Evolutionary conservation across 2,797 vertebrate species (phyloP), one percentile per base, ranked within the genome.

Genomic region (Pseudomugil gertrudae): DNA sequence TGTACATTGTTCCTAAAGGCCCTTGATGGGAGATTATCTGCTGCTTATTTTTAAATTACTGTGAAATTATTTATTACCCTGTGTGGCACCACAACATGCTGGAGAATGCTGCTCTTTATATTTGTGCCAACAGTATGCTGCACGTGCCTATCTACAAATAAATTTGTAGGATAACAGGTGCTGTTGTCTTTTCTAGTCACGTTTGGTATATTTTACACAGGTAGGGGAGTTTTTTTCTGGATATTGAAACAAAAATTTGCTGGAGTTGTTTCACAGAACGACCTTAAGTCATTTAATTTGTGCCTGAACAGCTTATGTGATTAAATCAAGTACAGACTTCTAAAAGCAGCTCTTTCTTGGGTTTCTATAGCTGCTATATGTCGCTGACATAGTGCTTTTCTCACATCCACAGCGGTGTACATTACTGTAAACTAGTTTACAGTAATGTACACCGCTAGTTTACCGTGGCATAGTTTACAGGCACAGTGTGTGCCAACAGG

Each of bases 1-100:
- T 57, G 11, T 40, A 26, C 43, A 21, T 23, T 2, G 26, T 23
- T 62, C 27, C 45, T 61, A 26, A 64, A 61, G 1, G 6, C 7
- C 48, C 27, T 40, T n/a, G 24, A 21, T 6, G 11, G 60, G 33
- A 71, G 69, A 50, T 56, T 47, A 23, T 56, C 17, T 19, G 23
- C 40, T 6, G 19, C 21, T 65, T 63, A 57, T 63, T 63, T 69
- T 51, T 47, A 66, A 57, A 27, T 38, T 15, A 24, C 53, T 53
- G 53, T 66, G 23, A 66, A 51, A 55, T 40, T 0, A 78, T 81
- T 73, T 57, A 72, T 67, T 19, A 27, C 35, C 35, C 24, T 30
- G 15, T 9, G 17, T 47, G 45, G 62, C 43, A 36, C 24, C 36
- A n/a, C 27, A 13, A 5, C 6, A 2, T 3, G 17, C 19, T 36